These are phyloP conservation scores for Cacoxenus indagator DNA, from an alignment of 2,888 invertebrate species.

Conservation along the genomic window DNA sequence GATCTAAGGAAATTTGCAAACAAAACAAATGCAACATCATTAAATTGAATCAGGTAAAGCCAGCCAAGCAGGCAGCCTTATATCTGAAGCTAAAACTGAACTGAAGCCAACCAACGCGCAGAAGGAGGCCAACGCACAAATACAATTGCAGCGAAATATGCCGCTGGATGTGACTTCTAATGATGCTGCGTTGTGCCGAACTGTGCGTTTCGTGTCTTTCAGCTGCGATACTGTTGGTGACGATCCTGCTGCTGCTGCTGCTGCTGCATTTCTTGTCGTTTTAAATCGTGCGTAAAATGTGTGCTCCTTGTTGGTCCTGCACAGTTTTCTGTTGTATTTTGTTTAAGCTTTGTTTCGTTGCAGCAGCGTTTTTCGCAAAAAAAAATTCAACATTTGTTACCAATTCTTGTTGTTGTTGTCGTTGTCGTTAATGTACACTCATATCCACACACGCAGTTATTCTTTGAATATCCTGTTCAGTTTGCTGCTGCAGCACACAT, in stretches of 20 bases:
- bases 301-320: slow-evolving; percentile 16
- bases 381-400: slow-evolving; percentile 22
- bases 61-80: background rate
- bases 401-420: background rate
- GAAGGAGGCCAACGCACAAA: slow-evolving; percentile 7
- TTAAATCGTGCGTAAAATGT: background rate
- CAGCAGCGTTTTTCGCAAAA: slow-evolving; percentile 47
- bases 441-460: slow-evolving; percentile 44
- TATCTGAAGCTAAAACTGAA: background rate
- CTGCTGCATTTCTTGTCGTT: background rate
- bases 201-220: background rate
- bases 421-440: slow-evolving; percentile 12
- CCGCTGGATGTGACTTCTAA: background rate
- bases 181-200: background rate
- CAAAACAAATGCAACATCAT: slow-evolving; percentile 4
- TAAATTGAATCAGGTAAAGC: slow-evolving; percentile 19
- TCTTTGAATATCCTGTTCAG: slow-evolving; percentile 52
- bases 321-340: too few species aligned
- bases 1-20: background rate
- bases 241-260: too few species aligned
- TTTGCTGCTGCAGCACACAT: slow-evolving; percentile 1
- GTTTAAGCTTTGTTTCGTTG: slow-evolving; percentile 43
- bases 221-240: background rate
- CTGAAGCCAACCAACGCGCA: background rate
- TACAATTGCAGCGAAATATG: slow-evolving; percentile 7